Evolutionary conservation across 2,797 vertebrate species (phyloP).

Genomic region (Salmo trutta): DNA sequence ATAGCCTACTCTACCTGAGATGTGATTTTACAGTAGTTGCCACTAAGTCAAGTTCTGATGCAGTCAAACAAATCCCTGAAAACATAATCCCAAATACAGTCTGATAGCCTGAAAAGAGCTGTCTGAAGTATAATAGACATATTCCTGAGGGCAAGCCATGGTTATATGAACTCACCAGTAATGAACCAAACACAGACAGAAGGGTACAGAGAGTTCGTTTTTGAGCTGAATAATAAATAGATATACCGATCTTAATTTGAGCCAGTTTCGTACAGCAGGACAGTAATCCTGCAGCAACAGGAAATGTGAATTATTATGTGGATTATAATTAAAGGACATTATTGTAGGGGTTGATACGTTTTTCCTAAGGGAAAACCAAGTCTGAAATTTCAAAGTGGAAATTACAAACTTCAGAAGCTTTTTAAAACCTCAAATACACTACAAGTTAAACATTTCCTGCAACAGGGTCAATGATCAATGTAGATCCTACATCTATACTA

Average conservation of each 20-base stretch:
- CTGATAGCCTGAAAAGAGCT: not conserved
- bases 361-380: too few species aligned
- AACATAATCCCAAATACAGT: not conserved
- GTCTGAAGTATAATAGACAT: not conserved
- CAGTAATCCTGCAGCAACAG: too few species aligned
- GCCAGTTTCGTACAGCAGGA: too few species aligned
- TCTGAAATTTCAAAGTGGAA: too few species aligned
- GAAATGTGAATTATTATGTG: too few species aligned
- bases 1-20: not conserved
- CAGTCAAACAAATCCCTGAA: not conserved
- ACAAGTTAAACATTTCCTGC: too few species aligned
- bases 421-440: too few species aligned
- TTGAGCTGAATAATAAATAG: slow-evolving; percentile 23
- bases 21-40: not conserved
- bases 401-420: too few species aligned
- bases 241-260: too few species aligned
- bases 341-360: too few species aligned
- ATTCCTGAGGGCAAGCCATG: not conserved
- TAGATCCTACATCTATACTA: not conserved
- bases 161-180: slow-evolving; percentile 24
- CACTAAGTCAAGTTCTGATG: not conserved
- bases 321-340: too few species aligned
- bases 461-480: too few species aligned
- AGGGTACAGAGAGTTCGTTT: slow-evolving; percentile 35
- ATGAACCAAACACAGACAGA: slow-evolving; percentile 35